Percentiles rank a stretch among this genome's conserved stretches.
These are phyloP conservation scores for Eucriotettix oculatus DNA, from an alignment of 2,888 invertebrate genomes.

Conservation along the genomic window DNA sequence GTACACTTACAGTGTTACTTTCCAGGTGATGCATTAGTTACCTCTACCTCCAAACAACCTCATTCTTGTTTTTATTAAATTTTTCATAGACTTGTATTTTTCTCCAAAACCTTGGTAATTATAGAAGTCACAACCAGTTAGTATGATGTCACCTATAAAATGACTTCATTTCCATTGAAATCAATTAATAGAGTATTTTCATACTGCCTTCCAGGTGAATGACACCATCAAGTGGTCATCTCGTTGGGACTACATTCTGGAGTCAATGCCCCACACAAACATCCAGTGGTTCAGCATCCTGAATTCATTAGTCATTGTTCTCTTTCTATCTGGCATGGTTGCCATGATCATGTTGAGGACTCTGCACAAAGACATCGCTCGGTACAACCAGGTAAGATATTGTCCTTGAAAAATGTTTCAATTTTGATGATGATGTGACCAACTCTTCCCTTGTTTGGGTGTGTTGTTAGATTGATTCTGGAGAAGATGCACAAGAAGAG, in stretches of 20 bases:
- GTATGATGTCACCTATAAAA: not conserved
- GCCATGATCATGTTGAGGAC: conserved; percentile 97
- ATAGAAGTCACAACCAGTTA: not conserved
- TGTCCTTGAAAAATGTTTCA: too few relatives aligned
- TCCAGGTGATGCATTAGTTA: conserved; percentile 33
- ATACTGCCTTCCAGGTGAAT: conserved; percentile 31
- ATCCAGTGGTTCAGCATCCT: conserved; percentile 99
- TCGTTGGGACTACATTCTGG: conserved; percentile 97
- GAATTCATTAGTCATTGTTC: conserved; percentile 90
- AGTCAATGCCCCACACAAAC: conserved; percentile 95
- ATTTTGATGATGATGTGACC: not conserved
- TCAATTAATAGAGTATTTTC: not conserved
- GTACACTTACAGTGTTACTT: conserved; percentile 79
- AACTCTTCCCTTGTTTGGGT: not conserved
- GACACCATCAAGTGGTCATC: conserved; percentile 93
- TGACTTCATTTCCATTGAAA: not conserved
- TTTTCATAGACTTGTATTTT: not conserved
- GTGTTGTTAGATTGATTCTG: conserved; percentile 24
- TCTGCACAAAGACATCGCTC: conserved; percentile 93
- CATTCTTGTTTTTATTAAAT: too few relatives aligned
- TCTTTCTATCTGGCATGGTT: conserved; percentile 97
- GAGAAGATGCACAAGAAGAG: conserved; percentile 76
- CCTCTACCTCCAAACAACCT: too few relatives aligned
- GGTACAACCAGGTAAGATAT: conserved; percentile 73
- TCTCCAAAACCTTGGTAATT: too few relatives aligned